Conservation (phyloP, 2,888 invertebrate genomes). For the Nomada fucata region DNA sequence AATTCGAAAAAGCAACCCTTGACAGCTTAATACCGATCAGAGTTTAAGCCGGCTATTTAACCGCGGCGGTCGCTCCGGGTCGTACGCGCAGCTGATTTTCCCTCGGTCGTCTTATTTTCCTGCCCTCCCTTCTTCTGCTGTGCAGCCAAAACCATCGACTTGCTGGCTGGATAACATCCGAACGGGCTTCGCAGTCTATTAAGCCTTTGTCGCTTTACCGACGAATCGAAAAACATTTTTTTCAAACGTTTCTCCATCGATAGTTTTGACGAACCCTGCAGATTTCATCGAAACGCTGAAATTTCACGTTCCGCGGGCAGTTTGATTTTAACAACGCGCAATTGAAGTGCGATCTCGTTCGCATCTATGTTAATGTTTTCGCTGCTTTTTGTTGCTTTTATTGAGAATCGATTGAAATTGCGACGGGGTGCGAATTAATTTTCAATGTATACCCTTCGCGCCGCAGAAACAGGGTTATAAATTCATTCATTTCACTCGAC, state of each 20-base stretch:
- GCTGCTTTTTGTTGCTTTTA: no score
- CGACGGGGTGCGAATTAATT: no score
- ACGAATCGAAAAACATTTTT: background rate
- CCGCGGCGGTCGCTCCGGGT: slow-evolving; percentile 49
- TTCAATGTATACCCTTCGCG: no score
- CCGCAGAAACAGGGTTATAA: background rate
- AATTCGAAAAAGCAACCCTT: slow-evolving; percentile 80
- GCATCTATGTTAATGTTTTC: no score
- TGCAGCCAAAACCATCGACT: slow-evolving; percentile 54
- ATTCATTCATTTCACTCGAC: slow-evolving; percentile 1
- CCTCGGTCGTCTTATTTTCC: slow-evolving; percentile 44
- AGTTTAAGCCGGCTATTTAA: slow-evolving; percentile 80
- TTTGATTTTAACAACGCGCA: no score
- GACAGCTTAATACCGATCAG: slow-evolving; percentile 83
- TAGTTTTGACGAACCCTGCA: no score
- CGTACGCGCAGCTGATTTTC: slow-evolving; percentile 52
- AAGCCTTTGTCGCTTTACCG: background rate
- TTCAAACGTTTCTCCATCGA: background rate
- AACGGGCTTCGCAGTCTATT: background rate
- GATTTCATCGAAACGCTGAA: no score
- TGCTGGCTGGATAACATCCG: slow-evolving; percentile 36
- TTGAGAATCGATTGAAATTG: no score
- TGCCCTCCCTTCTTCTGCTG: slow-evolving; percentile 14
- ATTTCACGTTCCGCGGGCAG: no score
- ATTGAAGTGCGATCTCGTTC: no score